Percentiles rank a stretch among this genome's conserved stretches.
These are phyloP conservation scores for Myiotriccus ornatus DNA, from an alignment of 2,797 vertebrate species.

Conservation along the genomic window DNA sequence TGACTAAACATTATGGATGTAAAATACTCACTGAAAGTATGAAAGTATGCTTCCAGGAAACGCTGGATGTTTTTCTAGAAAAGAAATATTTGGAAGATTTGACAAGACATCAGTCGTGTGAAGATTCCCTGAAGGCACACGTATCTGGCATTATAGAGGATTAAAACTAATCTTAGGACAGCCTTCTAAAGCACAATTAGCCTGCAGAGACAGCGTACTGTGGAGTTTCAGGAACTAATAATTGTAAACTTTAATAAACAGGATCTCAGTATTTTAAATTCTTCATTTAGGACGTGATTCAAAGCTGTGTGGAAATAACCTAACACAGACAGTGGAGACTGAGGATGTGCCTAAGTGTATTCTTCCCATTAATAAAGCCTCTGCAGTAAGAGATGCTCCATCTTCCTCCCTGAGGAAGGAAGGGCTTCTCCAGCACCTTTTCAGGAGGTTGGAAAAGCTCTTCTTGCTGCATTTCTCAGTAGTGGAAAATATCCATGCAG, in stretches of 20 bases:
- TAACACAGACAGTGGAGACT: background rate
- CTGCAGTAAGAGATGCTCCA: accelerated
- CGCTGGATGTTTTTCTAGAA: background rate
- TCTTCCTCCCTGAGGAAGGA: background rate
- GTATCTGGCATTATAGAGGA: background rate
- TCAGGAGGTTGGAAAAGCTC: background rate
- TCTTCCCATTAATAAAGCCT: background rate
- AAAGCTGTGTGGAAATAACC: background rate
- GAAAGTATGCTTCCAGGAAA: background rate
- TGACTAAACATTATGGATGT: background rate
- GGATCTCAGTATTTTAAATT: background rate
- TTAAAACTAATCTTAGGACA: background rate
- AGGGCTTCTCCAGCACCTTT: background rate
- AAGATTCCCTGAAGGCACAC: background rate
- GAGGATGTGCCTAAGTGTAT: background rate
- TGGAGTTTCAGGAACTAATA: background rate
- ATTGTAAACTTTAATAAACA: background rate
- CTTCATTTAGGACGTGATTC: background rate
- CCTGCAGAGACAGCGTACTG: background rate
- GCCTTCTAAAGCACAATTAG: background rate
- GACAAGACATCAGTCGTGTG: background rate
- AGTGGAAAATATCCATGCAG: background rate
- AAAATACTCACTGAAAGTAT: background rate
- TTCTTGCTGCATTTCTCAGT: background rate
- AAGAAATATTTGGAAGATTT: background rate